Conservation (phyloP, 2,113 vertebrate genomes). For the Phylloscopus trochilus region DNA sequence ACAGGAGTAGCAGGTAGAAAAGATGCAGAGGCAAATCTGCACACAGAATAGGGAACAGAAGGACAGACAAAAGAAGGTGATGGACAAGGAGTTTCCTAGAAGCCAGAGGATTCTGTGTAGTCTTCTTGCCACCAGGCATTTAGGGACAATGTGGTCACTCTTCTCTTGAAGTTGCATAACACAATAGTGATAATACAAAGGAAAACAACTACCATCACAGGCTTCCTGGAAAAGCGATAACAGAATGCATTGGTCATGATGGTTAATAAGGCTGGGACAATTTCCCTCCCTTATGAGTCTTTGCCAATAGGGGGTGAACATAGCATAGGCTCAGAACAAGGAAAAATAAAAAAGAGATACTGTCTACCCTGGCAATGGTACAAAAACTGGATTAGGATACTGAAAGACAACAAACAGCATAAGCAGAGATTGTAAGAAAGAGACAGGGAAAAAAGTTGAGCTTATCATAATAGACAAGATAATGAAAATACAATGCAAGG, state of each 20-base stretch:
- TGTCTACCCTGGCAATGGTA: not conserved
- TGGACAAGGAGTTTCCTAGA: not conserved
- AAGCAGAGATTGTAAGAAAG: not conserved
- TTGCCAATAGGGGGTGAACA: not conserved
- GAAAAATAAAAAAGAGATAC: not conserved
- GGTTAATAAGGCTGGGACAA: not conserved
- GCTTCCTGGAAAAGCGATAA: not conserved
- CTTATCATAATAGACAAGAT: not conserved
- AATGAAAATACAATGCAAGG: not conserved
- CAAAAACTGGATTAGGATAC: not conserved
- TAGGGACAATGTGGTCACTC: not conserved
- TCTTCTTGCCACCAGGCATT: not conserved
- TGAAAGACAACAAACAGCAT: accelerated
- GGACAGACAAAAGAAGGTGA: not conserved
- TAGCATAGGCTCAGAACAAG: not conserved
- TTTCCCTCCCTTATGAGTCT: not conserved
- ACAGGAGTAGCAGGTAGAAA: not conserved
- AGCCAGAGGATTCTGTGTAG: not conserved
- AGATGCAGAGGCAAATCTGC: not conserved
- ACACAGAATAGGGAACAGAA: not conserved
- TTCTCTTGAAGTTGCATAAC: not conserved
- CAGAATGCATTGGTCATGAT: not conserved
- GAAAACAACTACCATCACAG: not conserved
- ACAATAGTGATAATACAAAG: not conserved
- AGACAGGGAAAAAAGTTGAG: not conserved